Evolutionary conservation across 2,113 vertebrate species (phyloP), one percentile per base, ranked within the genome.

Genomic region (Calidris pugnax): DNA sequence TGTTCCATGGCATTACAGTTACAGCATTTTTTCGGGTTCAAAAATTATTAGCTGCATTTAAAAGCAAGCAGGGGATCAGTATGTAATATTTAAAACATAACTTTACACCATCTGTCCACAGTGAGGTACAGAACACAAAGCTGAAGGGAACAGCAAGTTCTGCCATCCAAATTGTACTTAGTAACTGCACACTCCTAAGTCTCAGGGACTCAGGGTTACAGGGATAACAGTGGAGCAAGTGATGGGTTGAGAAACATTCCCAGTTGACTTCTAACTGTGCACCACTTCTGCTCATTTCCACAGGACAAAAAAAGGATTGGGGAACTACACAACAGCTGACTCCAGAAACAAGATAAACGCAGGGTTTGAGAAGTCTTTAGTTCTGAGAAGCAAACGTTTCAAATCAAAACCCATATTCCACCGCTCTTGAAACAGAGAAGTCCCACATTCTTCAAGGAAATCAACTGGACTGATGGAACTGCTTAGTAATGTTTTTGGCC

Each of bases 61-160:
- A 73, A 94, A 89, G 45, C 73, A 89, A 74, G 72, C 41, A 94
- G 73, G 75, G 12, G 51, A 64, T 85, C 62, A 68, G 39, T 23
- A 51, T 1, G 12, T 16, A 43, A 22, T 27, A 82, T 50, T 69
- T 18, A 62, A 67, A 86, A 50, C 10, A 30, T 4, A 67, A 12
- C 71, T 71, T 6, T 24, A 51, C 17, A n/a, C 72, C 73, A 23
- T 41, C 56, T 84, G 37, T 33, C 79, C 55, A 50, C 47, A 67
- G 63, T 9, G 51, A 80, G 57, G 69, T 26, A 57, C 82, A 87
- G n/a, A 91, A 77, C 0, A 0, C 72, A 79, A 43, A 76, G 64
- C 41, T 68, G 94, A 89, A 87, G 55, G 53, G 82, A 92, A 88
- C 62, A 90, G 63, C 62, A 83, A 92, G 23, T 71, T 85, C 76